Base-by-base conservation (phyloP, 2,797 vertebrate genomes). In the Enteromius afrohamiltoni region DNA sequence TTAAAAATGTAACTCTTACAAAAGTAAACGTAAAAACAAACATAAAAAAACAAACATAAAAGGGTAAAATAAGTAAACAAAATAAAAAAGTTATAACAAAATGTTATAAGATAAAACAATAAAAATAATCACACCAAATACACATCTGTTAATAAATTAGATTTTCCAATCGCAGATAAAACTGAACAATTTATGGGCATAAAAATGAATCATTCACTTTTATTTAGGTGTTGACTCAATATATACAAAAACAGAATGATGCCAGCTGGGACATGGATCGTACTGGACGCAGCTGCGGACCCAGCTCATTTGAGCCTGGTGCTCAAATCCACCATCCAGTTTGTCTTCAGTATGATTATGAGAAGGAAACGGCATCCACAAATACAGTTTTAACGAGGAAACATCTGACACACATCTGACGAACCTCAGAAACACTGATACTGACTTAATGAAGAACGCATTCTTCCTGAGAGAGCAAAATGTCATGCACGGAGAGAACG, bases 391-490 rank as follows among this genome's bases (percentile, higher is more conserved):
- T 87, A 87, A 85, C 58, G 75, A 87, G 83, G 76, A 85, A 80
- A 85, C 79, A 88, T 86, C 85, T 77, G 71, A 85, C 87, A 91
- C 90, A 92, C 90, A 93, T 95, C 90, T 95, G 91, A 96, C 93
- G 92, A 93, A 91, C 86, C 92, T 88, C 84, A 93, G 88, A 93
- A 93, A 92, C 93, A 91, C 88, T 91, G 92, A 95, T 94, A 95
- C 92, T 91, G 90, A 93, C 91, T 94, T 96, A 96, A 95, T 95
- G 94, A 96, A 95, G 93, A 95, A 83, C 86, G 93, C 85, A 91
- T 87, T 88, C 87, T 88, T 91, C 91, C 86, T 83, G 87, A 77
- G 88, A 2, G 86, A 92, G 94, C 93, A 92, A 96, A 95, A 95
- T 95, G 95, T 96, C 95, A 94, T 88, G 91, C 87, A 91, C 21